Evolutionary conservation across 2,888 invertebrate species (phyloP).

Genomic region (Nemotelus pantherinus): DNA sequence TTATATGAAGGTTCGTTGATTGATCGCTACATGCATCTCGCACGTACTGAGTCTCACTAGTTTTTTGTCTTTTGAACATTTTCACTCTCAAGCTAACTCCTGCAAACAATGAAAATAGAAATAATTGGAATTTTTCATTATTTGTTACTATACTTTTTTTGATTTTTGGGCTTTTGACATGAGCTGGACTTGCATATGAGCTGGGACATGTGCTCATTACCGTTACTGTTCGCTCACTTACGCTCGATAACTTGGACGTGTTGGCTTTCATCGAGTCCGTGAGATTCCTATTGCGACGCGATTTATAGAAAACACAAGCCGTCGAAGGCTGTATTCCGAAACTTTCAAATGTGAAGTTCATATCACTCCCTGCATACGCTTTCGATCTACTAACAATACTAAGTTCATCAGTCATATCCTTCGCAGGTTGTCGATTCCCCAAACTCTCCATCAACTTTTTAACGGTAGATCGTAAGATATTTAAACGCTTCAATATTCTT

Average conservation of each 20-base stretch:
- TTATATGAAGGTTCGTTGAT: slow-evolving; percentile 59
- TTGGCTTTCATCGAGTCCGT: slow-evolving; percentile 45
- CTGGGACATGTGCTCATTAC: too few species aligned
- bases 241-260: slow-evolving; percentile 33
- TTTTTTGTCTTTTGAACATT: slow-evolving; percentile 62
- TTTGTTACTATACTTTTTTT: slow-evolving; percentile 55
- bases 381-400: background rate
- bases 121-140: too few species aligned
- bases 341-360: slow-evolving; percentile 53
- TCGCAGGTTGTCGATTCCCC: slow-evolving; percentile 32
- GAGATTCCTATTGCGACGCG: background rate
- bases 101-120: slow-evolving; percentile 40
- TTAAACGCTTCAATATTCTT: slow-evolving; percentile 61
- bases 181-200: background rate
- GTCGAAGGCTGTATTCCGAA: slow-evolving; percentile 55
- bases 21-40: slow-evolving; percentile 55
- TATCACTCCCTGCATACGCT: slow-evolving; percentile 50
- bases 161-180: slow-evolving; percentile 50
- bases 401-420: slow-evolving; percentile 1
- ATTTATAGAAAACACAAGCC: slow-evolving; percentile 58
- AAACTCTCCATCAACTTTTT: slow-evolving; percentile 57
- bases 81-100: slow-evolving; percentile 59
- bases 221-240: background rate
- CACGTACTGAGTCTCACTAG: slow-evolving; percentile 54
- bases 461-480: slow-evolving; percentile 59